Base-by-base conservation (phyloP, 2,888 invertebrate species). In the Ceraclea dissimilis region DNA sequence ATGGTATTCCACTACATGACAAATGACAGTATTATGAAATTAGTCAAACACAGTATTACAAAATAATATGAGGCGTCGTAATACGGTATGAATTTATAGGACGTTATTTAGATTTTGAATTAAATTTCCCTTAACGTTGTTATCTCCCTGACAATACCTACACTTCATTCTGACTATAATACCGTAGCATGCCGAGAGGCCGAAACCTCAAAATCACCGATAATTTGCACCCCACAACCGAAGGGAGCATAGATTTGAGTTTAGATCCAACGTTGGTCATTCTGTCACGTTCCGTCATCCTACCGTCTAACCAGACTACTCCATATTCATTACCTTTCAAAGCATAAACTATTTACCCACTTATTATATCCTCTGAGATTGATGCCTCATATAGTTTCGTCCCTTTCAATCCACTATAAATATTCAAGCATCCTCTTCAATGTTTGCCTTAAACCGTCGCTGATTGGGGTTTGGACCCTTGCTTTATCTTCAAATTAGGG, bases 261-360 rank as follows among this genome's bases (percentile, higher is more conserved):
- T 26, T 4, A 26, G 26, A 26, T 26, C 60, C 50, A 17, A n/a
- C 51, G 18, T 39, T 49, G 61, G 61, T 59, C 59, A 61, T 33
- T 57, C 31, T 44, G 57, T 56, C 61, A 61, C 61, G 61, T 57
- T 20, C 49, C 21, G 16, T 43, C 47, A 13, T 13, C 39, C n/a
- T 16, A 4, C 8, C 4, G 5, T n/a, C 49, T 19, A 19, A 46
- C 52, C 52, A 34, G 13, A 44, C 60, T 56, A 48, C 52, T 58
- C 48, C 56, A 57, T 58, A 56, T 58, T 60, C 60, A 58, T 61
- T 57, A 61, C 49, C 54, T 54, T 49, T 51, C 51, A 34, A 34
- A 39, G 52, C 51, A 57, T 58, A 56, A 58, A 58, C 60, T 58
- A 60, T 60, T 58, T 58, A 56, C 55, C 56, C 56, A 56, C 60